Conservation (phyloP, 2,888 invertebrate genomes). For the Heliconius hortense region DNA sequence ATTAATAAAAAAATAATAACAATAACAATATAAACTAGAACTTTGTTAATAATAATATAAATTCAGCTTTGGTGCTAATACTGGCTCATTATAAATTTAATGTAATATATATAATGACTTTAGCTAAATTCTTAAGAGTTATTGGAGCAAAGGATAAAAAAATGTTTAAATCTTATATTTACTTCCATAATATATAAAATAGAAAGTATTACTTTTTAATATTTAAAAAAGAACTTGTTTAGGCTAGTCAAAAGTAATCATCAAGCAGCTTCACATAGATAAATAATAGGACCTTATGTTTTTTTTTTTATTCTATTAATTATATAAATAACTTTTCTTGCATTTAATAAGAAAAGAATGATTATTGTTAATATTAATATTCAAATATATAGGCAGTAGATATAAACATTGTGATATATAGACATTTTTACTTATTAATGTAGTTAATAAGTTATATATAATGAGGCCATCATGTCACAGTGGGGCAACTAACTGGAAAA, state of each 20-base stretch:
- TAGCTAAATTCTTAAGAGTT: too few relatives aligned
- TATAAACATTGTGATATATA: not conserved
- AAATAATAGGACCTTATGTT: not conserved
- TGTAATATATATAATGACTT: too few relatives aligned
- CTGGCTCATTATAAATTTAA: not conserved
- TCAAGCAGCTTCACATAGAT: not conserved
- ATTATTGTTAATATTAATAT: not conserved
- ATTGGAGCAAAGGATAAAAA: too few relatives aligned
- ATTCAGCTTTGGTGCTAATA: not conserved
- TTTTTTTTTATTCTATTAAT: not conserved
- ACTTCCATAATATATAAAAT: too few relatives aligned
- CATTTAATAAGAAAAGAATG: constrained; percentile 3
- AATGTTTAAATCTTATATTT: too few relatives aligned
- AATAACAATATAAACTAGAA: not conserved
- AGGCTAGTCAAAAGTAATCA: not conserved
- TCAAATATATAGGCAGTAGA: not conserved
- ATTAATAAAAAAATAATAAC: not conserved
- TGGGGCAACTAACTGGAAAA: too few relatives aligned
- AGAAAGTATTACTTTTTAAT: too few relatives aligned
- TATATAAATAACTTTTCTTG: not conserved
- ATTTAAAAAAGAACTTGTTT: not conserved
- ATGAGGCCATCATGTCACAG: not conserved
- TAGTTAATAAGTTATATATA: not conserved
- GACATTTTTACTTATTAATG: not conserved
- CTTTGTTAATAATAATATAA: not conserved